These are phyloP conservation scores for Vanessa cardui DNA, from an alignment of 2,888 invertebrate species.

Conservation along the genomic window DNA sequence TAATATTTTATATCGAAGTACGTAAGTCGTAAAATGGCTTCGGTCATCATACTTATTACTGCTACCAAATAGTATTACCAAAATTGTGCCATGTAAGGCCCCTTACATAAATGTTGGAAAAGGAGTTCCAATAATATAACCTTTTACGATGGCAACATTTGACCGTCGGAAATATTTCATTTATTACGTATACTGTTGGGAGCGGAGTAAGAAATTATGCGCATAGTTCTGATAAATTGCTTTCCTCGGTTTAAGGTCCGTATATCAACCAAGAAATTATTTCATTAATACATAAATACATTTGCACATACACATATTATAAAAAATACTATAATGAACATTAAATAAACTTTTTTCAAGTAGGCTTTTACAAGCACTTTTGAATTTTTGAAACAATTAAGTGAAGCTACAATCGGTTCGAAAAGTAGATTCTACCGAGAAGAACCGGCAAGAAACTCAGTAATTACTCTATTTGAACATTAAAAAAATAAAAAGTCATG, in stretches of 20 bases:
- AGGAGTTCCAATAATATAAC: conserved; percentile 47
- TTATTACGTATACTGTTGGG: conserved; percentile 29
- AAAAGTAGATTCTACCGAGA: no score
- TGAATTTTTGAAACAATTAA: no score
- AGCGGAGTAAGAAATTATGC: conserved; percentile 30
- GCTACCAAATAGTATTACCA: conserved; percentile 23
- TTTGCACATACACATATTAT: no score
- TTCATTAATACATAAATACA: no score
- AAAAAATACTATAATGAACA: no score
- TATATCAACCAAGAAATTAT: background rate
- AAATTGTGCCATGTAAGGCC: conserved; percentile 31
- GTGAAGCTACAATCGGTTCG: no score
- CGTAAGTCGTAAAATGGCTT: conserved; percentile 7
- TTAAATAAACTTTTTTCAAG: no score
- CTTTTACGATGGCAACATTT: conserved; percentile 45
- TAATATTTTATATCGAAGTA: conserved; percentile 1
- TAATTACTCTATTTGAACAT: no score
- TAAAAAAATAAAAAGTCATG: no score
- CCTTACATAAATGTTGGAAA: conserved; percentile 29
- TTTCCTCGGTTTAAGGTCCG: conserved; percentile 19
- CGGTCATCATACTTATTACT: conserved; percentile 27
- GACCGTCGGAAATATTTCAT: conserved; percentile 39
- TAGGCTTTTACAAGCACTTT: no score
- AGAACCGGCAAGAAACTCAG: no score
- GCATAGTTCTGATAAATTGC: conserved; percentile 29